Base-by-base conservation (phyloP, 2,888 invertebrate species). In the Morpho deidamia region DNA sequence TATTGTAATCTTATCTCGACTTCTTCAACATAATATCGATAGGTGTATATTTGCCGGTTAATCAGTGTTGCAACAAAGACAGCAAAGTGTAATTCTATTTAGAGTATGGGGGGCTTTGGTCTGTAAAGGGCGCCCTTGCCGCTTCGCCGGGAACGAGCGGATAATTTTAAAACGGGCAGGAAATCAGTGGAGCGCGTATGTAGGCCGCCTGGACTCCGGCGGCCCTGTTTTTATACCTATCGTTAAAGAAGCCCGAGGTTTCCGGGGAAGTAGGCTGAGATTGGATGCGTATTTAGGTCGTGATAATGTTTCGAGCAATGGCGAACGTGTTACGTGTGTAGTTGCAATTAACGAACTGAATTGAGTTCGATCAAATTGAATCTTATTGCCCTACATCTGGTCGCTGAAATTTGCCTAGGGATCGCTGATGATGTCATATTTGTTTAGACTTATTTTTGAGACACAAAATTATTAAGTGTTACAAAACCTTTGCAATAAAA, bases 151-250 rank as follows among this genome's bases (percentile, higher is more conserved):
- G 78, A 74, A 71, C 71, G 76, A 76, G 78, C 74, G 71, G 83
- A 74, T 84, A 82, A 86, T 83, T 86, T 82, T 86, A 85, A 78
- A 83, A 78, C 80, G 77, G 77, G 69, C 81, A 81, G 84, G 84
- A 86, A 83, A 81, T 71, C 86, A 85, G 70, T 77, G 78, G 72
- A 82, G 82, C 85, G 84, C 76, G 76, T 74, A 84, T 85, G 68
- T 84, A 82, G 85, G 83, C 74, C 85, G 83, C 75, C 78, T 78
- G 83, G 78, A 77, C 76, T 76, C 76, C 67, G 66, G 64, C 64
- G 69, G 72, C 77, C 65, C 67, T 66, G 72, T 71, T 76, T 81
- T 78, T 77, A 81, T 77, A 76, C 76, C 73, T 78, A 77, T 78
- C 81, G 78, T 82, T 75, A 80, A 77, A 78, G 67, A 69, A 63